Evolutionary conservation across 1,140 invertebrate genomes (phyloP).

Genomic region (Brachionus asplanchnoidis): DNA sequence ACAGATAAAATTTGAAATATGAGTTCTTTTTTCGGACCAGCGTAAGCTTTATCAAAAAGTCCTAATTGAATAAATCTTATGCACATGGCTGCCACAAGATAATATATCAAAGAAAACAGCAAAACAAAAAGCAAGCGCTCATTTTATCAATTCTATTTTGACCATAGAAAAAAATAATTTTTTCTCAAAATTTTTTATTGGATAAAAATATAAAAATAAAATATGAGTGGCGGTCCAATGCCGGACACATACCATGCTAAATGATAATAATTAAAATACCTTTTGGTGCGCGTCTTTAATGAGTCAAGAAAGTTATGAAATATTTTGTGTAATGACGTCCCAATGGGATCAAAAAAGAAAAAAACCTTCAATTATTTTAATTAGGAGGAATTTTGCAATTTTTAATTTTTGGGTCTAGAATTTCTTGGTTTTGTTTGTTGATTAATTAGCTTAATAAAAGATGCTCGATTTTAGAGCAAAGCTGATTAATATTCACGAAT

Average conservation of each 20-base stretch:
- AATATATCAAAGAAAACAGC: neutral
- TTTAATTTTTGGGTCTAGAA: neutral
- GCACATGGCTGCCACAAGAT: neutral
- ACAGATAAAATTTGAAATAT: neutral
- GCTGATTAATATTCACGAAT: too few relatives aligned
- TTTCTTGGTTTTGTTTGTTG: neutral
- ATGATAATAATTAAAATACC: neutral
- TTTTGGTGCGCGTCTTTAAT: neutral
- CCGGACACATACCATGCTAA: neutral
- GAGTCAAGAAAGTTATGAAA: neutral
- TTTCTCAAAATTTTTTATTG: neutral
- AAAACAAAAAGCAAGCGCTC: neutral
- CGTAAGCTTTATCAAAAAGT: neutral
- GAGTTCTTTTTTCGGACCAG: neutral
- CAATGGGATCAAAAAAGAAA: neutral
- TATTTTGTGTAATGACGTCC: neutral
- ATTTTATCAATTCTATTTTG: neutral
- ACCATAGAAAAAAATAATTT: too few relatives aligned
- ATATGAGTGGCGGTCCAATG: too few relatives aligned
- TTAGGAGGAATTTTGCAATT: neutral
- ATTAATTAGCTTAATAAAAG: neutral
- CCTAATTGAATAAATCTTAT: neutral
- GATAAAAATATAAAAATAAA: neutral
- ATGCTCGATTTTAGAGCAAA: too few relatives aligned
- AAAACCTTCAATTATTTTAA: slow-evolving; percentile 9